These are phyloP conservation scores for Heliconius hermathena DNA, from an alignment of 1,140 invertebrate genomes.

Conservation along the genomic window DNA sequence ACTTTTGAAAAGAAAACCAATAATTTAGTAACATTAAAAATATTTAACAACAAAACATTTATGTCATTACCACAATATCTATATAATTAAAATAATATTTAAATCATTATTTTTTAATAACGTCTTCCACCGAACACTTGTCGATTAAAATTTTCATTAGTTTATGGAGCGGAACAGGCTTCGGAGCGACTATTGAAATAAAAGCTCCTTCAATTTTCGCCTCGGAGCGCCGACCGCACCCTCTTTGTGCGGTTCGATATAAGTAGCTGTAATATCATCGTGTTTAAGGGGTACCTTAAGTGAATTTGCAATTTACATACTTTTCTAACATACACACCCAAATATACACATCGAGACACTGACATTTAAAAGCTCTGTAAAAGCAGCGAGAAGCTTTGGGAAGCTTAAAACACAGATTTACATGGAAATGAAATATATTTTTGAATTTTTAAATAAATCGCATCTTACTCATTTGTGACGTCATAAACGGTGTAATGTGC, in stretches of 20 bases:
- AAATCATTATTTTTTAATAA: conserved; percentile 5
- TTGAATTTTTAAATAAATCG: not conserved
- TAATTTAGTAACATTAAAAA: no score
- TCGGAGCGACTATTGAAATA: conserved; percentile 32
- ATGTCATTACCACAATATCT: not conserved
- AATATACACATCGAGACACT: conserved; percentile 20
- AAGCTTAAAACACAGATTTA: conserved; percentile 5
- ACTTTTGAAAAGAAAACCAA: no score
- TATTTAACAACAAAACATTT: no score
- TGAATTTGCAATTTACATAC: conserved; percentile 12
- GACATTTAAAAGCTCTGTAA: conserved; percentile 21
- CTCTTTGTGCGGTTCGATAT: conserved; percentile 17
- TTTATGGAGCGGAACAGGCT: conserved; percentile 40
- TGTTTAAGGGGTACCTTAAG: not conserved
- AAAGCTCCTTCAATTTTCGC: conserved; percentile 32
- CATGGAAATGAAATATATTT: conserved; percentile 18
- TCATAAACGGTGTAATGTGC: conserved; percentile 93
- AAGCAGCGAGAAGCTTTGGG: conserved; percentile 23
- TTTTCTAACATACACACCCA: conserved; percentile 2
- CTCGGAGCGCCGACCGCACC: conserved; percentile 23
- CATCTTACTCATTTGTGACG: conserved; percentile 91
- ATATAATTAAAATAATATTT: not conserved
- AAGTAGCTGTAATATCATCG: not conserved
- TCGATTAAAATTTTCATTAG: conserved; percentile 39
- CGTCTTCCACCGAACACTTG: not conserved